These are phyloP conservation scores for Egretta garzetta DNA, from an alignment of 2,113 vertebrate species.

Conservation along the genomic window DNA sequence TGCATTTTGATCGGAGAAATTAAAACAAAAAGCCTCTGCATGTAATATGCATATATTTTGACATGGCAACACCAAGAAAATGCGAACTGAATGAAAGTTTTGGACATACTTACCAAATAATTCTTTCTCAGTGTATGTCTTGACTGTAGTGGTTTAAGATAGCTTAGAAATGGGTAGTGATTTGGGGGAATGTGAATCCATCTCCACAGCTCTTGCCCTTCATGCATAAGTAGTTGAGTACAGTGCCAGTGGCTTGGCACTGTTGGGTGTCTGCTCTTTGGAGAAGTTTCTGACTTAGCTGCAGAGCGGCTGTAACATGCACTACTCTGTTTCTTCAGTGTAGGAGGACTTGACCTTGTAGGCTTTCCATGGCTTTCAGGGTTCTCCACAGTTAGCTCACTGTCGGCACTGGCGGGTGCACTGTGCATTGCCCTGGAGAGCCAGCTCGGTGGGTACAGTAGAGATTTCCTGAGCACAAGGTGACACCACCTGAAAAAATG, in stretches of 20 bases:
- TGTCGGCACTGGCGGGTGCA: background rate
- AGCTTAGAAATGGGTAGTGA: background rate
- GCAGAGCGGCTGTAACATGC: background rate
- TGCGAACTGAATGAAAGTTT: background rate
- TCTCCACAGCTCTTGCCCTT: too few species aligned
- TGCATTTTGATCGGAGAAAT: background rate
- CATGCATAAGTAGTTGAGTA: background rate
- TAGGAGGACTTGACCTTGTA: background rate
- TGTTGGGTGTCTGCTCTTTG: background rate
- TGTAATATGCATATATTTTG: background rate
- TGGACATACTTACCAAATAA: background rate
- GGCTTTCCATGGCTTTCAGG: background rate
- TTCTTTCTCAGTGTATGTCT: background rate
- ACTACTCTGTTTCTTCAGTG: background rate
- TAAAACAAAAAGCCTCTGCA: background rate
- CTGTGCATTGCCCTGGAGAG: background rate
- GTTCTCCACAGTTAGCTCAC: background rate
- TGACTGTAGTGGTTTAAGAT: background rate
- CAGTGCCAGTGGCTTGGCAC: background rate
- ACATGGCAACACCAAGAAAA: background rate
- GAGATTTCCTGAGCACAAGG: background rate
- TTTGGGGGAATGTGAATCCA: background rate
- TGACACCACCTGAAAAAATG: background rate
- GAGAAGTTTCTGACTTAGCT: background rate
- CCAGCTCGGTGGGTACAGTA: background rate